Evolutionary conservation across 2,797 vertebrate species (phyloP), one percentile per base, ranked within the genome.

Genomic region (Silurus aristotelis): DNA sequence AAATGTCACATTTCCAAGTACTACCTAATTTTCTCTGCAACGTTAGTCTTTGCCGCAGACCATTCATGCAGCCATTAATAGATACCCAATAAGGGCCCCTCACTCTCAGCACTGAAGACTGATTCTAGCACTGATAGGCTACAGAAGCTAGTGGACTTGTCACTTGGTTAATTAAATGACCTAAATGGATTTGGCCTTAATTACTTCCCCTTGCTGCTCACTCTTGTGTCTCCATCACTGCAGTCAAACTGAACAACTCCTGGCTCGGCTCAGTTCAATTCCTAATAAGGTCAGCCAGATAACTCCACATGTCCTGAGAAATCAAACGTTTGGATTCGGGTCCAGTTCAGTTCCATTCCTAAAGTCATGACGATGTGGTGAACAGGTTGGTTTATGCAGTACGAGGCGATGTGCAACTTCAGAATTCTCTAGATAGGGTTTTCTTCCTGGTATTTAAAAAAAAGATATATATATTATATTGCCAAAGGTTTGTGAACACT

Each of bases 161-260:
- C 85, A 84, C 89, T 86, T 81, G 85, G 83, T 89, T 89, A 86
- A 90, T 91, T 89, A 88, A 89, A 89, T 88, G 85, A 89, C 89
- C 87, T 88, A 87, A 88, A 88, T 89, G 88, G 83, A 88, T 89
- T 89, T 86, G 84, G 83, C 84, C 89, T 89, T 89, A 87, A 90
- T 89, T 87, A 88, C 87, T 89, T 88, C 83, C 85, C 48, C 84
- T 87, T 43, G 22, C 73, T 82, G 48, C 85, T 88, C 84, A 27
- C 22, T 88, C 84, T 83, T 78, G 66, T 70, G 66, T 78, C 55
- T 88, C 84, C 22, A 68, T 89, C 86, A 83, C 86, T 76, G 77
- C 77, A 43, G 38, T 80, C 78, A 66, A 43, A 46, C 20, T 85
- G 60, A 83, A 66, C 78, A 78, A 71, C 84, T 43, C n/a, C 12